Percentiles rank a stretch among this genome's conserved stretches.
Conservation (phyloP, 2,113 vertebrate species). For the Gobio gobio region DNA sequence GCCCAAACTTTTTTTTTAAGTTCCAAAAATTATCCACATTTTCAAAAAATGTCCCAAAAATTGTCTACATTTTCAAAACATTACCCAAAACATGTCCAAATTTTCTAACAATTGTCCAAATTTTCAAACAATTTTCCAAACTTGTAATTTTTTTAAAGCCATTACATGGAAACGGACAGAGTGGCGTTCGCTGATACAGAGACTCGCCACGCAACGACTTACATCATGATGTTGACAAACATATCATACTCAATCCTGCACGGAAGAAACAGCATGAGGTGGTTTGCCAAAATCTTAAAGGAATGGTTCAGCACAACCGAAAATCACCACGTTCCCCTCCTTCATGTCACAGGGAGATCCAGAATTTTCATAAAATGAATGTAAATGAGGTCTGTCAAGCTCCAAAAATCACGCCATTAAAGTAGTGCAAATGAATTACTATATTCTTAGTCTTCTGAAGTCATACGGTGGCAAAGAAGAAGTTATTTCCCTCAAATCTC, state of each 20-base stretch:
- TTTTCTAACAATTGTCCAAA: no score
- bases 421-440: background rate
- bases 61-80: no score
- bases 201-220: constrained; percentile 81
- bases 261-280: constrained; percentile 17
- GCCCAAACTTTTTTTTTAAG: no score
- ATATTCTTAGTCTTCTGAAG: background rate
- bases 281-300: background rate
- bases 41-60: no score
- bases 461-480: background rate
- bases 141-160: no score
- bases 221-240: background rate
- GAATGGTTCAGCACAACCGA: background rate
- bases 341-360: background rate
- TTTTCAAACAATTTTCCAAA: no score
- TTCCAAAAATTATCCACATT: no score
- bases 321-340: background rate
- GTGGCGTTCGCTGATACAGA: constrained; percentile 86
- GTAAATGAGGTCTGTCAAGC: background rate
- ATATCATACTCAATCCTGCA: constrained; percentile 21
- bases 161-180: constrained; percentile 88
- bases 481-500: background rate
- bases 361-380: background rate
- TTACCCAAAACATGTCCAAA: no score
- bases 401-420: background rate